Conservation (phyloP, 2,797 vertebrate species). For the Aeoliscus strigatus region DNA sequence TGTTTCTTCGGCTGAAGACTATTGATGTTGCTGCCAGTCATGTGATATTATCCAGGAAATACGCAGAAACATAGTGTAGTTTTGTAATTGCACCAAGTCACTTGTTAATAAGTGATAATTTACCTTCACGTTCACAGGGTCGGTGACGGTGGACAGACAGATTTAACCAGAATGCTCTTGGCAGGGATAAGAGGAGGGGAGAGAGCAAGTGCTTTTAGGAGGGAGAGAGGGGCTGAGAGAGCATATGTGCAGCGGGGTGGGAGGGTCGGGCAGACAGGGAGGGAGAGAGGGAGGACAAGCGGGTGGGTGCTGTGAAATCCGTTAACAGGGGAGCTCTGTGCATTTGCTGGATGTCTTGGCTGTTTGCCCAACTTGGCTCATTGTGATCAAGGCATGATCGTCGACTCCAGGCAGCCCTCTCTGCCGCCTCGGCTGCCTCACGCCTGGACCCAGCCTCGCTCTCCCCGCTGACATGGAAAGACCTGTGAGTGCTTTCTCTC, state of each 20-base stretch:
- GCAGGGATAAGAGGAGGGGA: constrained; percentile 56
- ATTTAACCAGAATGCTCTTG: too few relatives aligned
- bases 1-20: too few relatives aligned
- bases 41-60: not conserved
- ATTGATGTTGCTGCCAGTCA: not conserved
- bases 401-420: constrained; percentile 83
- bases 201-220: constrained; percentile 65
- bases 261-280: constrained; percentile 35
- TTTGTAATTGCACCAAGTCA: not conserved
- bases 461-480: constrained; percentile 82
- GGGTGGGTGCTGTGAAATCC: constrained; percentile 70
- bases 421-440: constrained; percentile 80
- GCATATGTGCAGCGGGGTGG: constrained; percentile 42
- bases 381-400: constrained; percentile 98
- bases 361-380: constrained; percentile 86
- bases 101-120: not conserved
- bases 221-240: constrained; percentile 47
- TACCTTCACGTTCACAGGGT: constrained; percentile 16
- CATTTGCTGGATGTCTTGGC: constrained; percentile 82
- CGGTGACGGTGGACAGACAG: constrained; percentile 1
- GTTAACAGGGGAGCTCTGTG: constrained; percentile 74
- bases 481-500: constrained; percentile 86
- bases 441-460: constrained; percentile 82
- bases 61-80: not conserved
- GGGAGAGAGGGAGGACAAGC: constrained; percentile 42